Percentiles rank a stretch among this genome's conserved stretches.
Conservation (phyloP, 2,113 vertebrate species). For the Nycticebus coucang region DNA sequence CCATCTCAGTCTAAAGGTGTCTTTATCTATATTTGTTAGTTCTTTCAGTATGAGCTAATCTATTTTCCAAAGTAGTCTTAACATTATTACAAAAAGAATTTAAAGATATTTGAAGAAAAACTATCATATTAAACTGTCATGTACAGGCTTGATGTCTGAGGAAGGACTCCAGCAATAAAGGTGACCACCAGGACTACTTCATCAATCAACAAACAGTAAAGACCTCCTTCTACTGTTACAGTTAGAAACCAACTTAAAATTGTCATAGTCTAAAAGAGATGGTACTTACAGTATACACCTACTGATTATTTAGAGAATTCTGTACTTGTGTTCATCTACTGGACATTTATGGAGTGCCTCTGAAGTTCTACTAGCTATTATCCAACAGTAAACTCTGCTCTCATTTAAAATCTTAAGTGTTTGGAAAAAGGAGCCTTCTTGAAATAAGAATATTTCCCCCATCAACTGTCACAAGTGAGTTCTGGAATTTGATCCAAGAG, state of each 20-base stretch:
- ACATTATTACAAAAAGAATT: neutral
- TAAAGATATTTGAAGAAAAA: neutral
- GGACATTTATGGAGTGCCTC: neutral
- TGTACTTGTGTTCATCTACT: neutral
- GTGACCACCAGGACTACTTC: neutral
- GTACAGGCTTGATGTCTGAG: neutral
- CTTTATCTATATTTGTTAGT: slow-evolving; percentile 50
- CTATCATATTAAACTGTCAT: slow-evolving; percentile 1
- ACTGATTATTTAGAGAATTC: neutral
- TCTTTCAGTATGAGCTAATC: neutral
- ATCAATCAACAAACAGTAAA: slow-evolving; percentile 30
- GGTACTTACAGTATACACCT: neutral
- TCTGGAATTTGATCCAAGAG: neutral
- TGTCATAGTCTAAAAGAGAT: slow-evolving; percentile 6
- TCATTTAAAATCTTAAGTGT: neutral
- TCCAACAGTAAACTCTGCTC: neutral
- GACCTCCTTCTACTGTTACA: slow-evolving; percentile 22
- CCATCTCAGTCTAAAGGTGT: neutral
- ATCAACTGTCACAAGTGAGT: neutral
- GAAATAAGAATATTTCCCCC: neutral
- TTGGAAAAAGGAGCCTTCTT: neutral
- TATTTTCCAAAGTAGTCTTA: slow-evolving; percentile 6
- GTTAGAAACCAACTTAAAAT: slow-evolving; percentile 30
- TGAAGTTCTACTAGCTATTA: slow-evolving; percentile 2
- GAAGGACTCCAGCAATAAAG: neutral